Base-by-base conservation (phyloP, 2,113 vertebrate species). In the Oostethus manadensis region DNA sequence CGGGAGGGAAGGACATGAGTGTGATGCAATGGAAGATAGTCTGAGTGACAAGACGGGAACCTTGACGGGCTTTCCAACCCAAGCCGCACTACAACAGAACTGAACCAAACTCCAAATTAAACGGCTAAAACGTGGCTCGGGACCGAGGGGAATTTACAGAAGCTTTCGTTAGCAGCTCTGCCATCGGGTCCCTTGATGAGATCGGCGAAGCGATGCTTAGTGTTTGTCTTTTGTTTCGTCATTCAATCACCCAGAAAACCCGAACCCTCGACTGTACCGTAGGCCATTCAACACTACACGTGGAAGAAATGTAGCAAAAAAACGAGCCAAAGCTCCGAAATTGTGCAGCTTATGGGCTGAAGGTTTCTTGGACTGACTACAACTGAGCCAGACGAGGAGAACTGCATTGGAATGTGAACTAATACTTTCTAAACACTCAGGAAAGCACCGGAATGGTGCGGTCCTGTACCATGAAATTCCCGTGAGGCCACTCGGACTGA, bases 21-120 rank as follows among this genome's bases (percentile, higher is more conserved):
- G 91, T 99, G 82, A 96, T 99, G 94, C 97, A 99, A 89, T 99
- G 97, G 97, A 89, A 93, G 74, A 89, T 98, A 68, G 83, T 97
- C 58, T 99, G 93, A 90, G 53, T 35, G n/a, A 61, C 53, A 57
- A 58, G 17, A 13, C 59, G 1, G 18, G 60, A 14, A 16, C 60
- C 43, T 65, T 33, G 29, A 33, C 5, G 38, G 15, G 45, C 57
- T 40, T 50, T 33, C 44, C 18, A 49, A 23, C 50, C 35, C 57
- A 61, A 56, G 53, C 69, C 68, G 69, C 71, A 77, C 79, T 71
- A 66, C 21, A 76, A 71, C 58, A 43, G 54, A 76, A 71, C 64
- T 22, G 47, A 71, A 83, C 68, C 70, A 73, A 78, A 57, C 73
- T 33, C 8, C 10, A 15, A 46, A 21, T 35, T 17, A 18, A 71